These are phyloP conservation scores for Drosophila borealis DNA, from an alignment of 2,888 invertebrate genomes.

Conservation along the genomic window DNA sequence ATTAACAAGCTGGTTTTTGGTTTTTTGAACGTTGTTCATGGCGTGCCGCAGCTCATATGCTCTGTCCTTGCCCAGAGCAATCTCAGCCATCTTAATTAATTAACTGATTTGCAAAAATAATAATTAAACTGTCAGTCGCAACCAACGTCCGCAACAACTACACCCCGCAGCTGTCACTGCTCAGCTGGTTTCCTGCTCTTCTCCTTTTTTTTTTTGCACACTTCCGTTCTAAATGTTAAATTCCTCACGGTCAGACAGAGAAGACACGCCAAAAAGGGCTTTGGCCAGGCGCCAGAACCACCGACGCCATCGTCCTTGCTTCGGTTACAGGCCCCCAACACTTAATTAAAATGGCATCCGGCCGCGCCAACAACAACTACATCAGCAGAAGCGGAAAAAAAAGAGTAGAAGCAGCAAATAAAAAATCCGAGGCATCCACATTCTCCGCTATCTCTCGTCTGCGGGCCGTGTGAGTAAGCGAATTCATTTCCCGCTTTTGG, in stretches of 20 bases:
- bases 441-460: slow-evolving; percentile 36
- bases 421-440: slow-evolving; percentile 38
- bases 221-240: slow-evolving; percentile 64
- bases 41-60: slow-evolving; percentile 24
- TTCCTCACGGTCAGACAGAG: slow-evolving; percentile 52
- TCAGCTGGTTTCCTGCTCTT: slow-evolving; percentile 33
- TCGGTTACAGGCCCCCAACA: slow-evolving; percentile 63
- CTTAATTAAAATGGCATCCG: slow-evolving; percentile 78
- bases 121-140: slow-evolving; percentile 74
- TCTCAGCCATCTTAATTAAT: slow-evolving; percentile 65
- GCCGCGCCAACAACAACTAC: slow-evolving; percentile 48
- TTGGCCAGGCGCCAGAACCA: slow-evolving; percentile 53
- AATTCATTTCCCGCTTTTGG: slow-evolving; percentile 75
- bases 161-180: slow-evolving; percentile 51
- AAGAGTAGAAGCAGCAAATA: slow-evolving; percentile 7
- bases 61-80: slow-evolving; percentile 8
- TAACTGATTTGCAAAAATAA: slow-evolving; percentile 71
- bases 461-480: slow-evolving; percentile 68
- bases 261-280: slow-evolving; percentile 49
- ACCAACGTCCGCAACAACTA: slow-evolving; percentile 32
- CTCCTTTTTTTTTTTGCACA: slow-evolving; percentile 30
- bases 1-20: slow-evolving; percentile 1
- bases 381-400: slow-evolving; percentile 16
- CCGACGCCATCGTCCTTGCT: slow-evolving; percentile 44
- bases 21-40: background rate